A percentile compares a stretch with the other conserved stretches of the same genome.
These are phyloP conservation scores for Phenganax stokvisi DNA, from an alignment of 92 coral and sea anemone genomes.

Conservation along the genomic window DNA sequence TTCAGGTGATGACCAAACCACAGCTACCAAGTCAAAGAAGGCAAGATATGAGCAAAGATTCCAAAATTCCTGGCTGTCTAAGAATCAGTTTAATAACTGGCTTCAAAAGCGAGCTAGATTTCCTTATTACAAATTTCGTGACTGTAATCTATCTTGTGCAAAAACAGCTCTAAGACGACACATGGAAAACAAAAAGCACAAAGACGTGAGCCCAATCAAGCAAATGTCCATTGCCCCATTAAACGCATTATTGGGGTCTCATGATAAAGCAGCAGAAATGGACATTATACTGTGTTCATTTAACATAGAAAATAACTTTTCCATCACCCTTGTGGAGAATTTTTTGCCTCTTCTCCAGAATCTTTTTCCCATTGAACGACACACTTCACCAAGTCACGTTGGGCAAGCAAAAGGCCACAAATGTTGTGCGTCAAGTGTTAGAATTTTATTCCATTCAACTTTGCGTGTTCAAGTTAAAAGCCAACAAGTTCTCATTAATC, in stretches of 20 bases:
- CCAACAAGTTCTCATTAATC: conserved; percentile 6
- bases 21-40: background rate
- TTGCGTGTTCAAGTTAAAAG: background rate
- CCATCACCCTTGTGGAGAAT: background rate
- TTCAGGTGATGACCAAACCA: too few relatives aligned
- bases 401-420: conserved; percentile 2
- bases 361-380: background rate
- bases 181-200: conserved; percentile 1
- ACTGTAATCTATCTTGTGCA: conserved; percentile 11
- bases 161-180: conserved; percentile 13
- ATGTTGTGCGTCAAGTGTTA: background rate
- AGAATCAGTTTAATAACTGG: background rate
- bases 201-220: background rate
- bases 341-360: background rate
- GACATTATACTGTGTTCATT: background rate
- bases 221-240: background rate
- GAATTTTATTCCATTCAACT: conserved; percentile 13
- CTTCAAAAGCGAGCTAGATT: background rate
- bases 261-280: background rate
- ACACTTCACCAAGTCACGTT: conserved; percentile 5
- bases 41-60: background rate
- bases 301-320: too few relatives aligned
- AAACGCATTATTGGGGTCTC: background rate
- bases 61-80: background rate
- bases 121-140: background rate